Conservation (phyloP, 2,113 vertebrate genomes). For the Corythoichthys haematopterus region DNA sequence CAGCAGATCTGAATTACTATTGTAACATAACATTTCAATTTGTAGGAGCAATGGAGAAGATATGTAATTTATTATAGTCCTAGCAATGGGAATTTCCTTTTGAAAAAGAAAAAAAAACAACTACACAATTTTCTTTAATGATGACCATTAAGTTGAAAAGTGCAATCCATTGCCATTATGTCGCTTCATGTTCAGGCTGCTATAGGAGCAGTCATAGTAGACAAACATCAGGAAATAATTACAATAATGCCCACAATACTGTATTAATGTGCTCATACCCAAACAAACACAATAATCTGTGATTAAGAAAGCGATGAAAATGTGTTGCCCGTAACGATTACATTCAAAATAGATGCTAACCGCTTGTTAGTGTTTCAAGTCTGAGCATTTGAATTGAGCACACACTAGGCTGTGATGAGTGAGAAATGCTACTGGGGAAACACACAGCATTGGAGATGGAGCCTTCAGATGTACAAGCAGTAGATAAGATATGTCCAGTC, state of each 20-base stretch:
- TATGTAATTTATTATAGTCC: not conserved
- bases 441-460: conserved; percentile 40
- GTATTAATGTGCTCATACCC: conserved; percentile 5
- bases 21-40: not conserved
- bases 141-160: conserved; percentile 1
- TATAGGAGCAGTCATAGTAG: conserved; percentile 39
- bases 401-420: conserved; percentile 48
- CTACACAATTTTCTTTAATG: not conserved
- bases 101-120: not conserved
- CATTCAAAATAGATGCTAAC: conserved; percentile 49
- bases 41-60: not conserved
- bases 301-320: conserved; percentile 30
- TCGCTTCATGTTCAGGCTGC: conserved; percentile 16
- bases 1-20: not conserved
- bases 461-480: conserved; percentile 35
- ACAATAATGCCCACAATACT: conserved; percentile 12
- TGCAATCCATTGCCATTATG: conserved; percentile 22
- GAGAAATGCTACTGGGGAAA: conserved; percentile 55
- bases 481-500: conserved; percentile 14
- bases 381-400: conserved; percentile 37
- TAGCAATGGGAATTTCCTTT: not conserved
- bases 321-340: conserved; percentile 3
- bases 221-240: conserved; percentile 35
- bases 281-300: conserved; percentile 35
- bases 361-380: conserved; percentile 48